Evolutionary conservation across 1,140 invertebrate species (phyloP), one percentile per base, ranked within the genome.

Genomic region (Drosophila oshimai): DNA sequence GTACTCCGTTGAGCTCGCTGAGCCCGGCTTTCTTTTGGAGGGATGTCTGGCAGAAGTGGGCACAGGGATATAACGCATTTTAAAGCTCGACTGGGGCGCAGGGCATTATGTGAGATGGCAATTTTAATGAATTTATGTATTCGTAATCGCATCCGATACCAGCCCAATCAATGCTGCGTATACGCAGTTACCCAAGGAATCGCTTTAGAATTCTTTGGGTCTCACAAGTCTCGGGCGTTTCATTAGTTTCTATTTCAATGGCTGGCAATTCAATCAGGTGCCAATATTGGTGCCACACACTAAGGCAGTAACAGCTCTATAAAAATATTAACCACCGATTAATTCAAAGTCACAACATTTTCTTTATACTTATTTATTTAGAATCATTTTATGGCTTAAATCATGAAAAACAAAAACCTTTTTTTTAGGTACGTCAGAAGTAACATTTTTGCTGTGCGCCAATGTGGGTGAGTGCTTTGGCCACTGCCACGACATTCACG

Each of bases 101-200:
- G 15, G 31, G 22, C 53, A 37, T 71, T 65, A 81, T 81, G 78
- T 60, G 74, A 49, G 58, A 78, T 44, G 37, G 80, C 62, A 74
- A 79, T 70, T 78, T 86, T 79, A 79, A 83, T 83, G 74, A 61
- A 79, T 83, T 84, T 84, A 78, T 78, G 61, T 50, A 80, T 72
- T 49, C 65, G 54, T 39, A 84, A 79, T 74, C 64, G 45, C 70
- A 29, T 50, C 44, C 60, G 49, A 61, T 15, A 6, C 26, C 6
- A 31, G n/a, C 20, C 31, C 57, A 62, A 61, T 46, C 55, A 37
- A 17, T 28, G 51, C 31, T 33, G 36, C 28, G 22, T 24, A 41
- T 36, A 64, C 29, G 20, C 13, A 34, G 58, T 74, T 67, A 68
- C 18, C 41, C 39, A 6, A 45, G 54, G 44, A 44, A 33, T 60